These are phyloP conservation scores for Leptonema lineaticorne DNA, from an alignment of 1,140 invertebrate species.

Conservation along the genomic window DNA sequence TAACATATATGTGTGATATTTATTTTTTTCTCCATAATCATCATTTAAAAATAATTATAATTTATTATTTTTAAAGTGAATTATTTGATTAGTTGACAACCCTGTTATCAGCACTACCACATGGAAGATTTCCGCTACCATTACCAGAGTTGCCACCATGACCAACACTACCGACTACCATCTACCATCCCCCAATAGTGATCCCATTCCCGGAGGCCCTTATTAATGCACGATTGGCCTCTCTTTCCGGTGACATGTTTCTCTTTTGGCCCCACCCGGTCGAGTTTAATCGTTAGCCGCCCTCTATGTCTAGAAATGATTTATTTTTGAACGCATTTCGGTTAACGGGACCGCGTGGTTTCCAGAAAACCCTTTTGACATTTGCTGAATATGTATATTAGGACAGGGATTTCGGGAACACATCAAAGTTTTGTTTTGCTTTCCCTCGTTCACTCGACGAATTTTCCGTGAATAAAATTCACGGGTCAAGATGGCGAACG, in stretches of 20 bases:
- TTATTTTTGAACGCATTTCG: conserved; percentile 8
- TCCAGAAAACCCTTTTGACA: not conserved
- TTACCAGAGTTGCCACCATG: not conserved
- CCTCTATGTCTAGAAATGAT: conserved; percentile 2
- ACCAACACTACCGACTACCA: not conserved
- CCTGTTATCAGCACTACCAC: not conserved
- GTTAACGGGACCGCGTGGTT: not conserved
- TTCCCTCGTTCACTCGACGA: no score
- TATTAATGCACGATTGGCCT: conserved; percentile 17
- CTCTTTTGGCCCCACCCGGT: not conserved
- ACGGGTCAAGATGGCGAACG: no score
- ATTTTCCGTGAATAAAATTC: no score
- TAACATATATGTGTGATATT: no score
- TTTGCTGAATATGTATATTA: conserved; percentile 14
- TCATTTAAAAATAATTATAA: not conserved
- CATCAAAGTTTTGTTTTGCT: conserved; percentile 19
- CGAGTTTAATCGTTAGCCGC: conserved; percentile 7
- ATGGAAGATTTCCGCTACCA: not conserved
- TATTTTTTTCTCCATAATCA: no score
- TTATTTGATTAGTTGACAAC: not conserved
- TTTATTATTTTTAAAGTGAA: not conserved
- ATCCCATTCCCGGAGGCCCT: not conserved
- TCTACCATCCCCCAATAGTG: no score
- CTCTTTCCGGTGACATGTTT: conserved; percentile 17
- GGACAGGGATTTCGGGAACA: not conserved